Evolutionary conservation across 2,888 invertebrate species (phyloP), one percentile per base, ranked within the genome.

Genomic region (Torymus auratus): DNA sequence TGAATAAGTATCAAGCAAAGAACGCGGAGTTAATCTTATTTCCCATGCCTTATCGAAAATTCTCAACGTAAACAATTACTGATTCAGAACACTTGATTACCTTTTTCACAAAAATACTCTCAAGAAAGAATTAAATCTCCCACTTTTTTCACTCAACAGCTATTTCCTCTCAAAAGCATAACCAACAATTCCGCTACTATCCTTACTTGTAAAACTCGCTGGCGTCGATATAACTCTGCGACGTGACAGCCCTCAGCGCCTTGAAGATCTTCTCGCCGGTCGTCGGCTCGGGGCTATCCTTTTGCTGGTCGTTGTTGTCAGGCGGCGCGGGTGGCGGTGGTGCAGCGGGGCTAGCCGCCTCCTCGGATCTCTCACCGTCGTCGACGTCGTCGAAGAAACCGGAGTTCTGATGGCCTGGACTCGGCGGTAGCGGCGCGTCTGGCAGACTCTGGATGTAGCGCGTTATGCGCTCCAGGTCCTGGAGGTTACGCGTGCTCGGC

Each of bases 211-310:
- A 90, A 86, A 90, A 91, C 76, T 90, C 90, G 58, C 89, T 88
- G 13, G 90, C 89, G 61, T 91, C 90, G 81, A 90, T 89, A 83
- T 89, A 91, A 71, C 90, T 90, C 61, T 90, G 89, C 11, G 90
- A 88, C 1, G 89, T 88, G 50, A 89, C 88, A 41, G 89, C 86
- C 83, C 88, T 85, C 4, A 90, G 85, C 2, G 90, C 89, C 72
- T 88, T 89, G 76, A 91, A 91, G 78, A 91, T 91, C 78, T 87
- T 87, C 71, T 91, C 90, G 0, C 91, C 91, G 10, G 90, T 90
- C 2, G 90, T 90, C 2, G 86, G 88, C 4, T 88, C 79, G 5
- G 72, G 62, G 2, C 69, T 73, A 53, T 67, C 62, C 4, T 12
- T 10, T 13, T 28, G 68, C 70, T 69, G 69, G 83, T 76, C 41